Evolutionary conservation across 2,888 invertebrate genomes (phyloP), one percentile per base, ranked within the genome.

Genomic region (Sussaba pulchella): DNA sequence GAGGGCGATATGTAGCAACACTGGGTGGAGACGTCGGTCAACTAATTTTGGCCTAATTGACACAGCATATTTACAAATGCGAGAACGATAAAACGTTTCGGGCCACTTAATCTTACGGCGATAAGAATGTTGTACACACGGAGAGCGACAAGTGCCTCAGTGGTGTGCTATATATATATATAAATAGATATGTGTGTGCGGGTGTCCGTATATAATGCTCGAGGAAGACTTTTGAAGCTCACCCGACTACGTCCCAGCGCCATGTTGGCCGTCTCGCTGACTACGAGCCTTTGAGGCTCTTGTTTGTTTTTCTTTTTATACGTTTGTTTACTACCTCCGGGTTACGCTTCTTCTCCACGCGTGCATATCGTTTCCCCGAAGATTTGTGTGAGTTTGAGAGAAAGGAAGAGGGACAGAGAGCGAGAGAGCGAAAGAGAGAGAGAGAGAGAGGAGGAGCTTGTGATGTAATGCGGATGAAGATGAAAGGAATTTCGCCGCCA

Each of bases 41-140:
- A 31, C 50, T 54, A 70, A 70, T 78, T 41, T 43, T 39, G 45
- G 43, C 21, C 67, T 67, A 73, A 78, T 69, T 67, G 72, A 78
- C 43, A 63, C 61, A 39, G 39, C 31, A 43, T 72, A 67, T 78
- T 78, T 61, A 67, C 72, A 61, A 67, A 52, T 54, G 52, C 43
- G 39, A 26, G 50, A 54, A 43, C 36, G 78, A 78, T 73, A 78
- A 72, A 72, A 45, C 10, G 31, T 19, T 47, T n/a, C 17, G 17
- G 39, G n/a, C 39, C 14, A 14, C 52, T 39, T 10, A 54, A 73
- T 54, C 26, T 61, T 19, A 17, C 45, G 9, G 31, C 14, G 78
- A 78, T 78, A 78, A 73, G 47, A 19, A 26, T 31, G 39, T 24
- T 24, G 43, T 21, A 14, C 47, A 36, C n/a, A 26, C 17, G 57